phyloP scores from a whole-genome alignment of 2,113 vertebrate genomes.

The Tachysurus vachellii region DNA sequence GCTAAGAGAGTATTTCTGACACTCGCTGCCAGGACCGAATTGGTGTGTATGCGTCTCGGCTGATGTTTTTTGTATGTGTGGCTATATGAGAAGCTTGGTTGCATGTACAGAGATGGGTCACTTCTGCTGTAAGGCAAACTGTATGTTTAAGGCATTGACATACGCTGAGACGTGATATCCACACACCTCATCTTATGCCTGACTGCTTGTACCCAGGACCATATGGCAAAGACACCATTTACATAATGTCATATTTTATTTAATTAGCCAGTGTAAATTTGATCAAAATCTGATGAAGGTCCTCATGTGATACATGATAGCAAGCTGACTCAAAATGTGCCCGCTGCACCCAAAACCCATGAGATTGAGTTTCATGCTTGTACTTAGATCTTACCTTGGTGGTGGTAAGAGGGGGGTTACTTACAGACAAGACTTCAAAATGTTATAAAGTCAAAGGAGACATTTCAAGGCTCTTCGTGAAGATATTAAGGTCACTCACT shows the following conservation, averaged over 20 bases:
- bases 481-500: slow-evolving; percentile 52
- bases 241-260: slow-evolving; percentile 78
- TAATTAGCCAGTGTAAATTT: slow-evolving; percentile 76
- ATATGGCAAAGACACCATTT: slow-evolving; percentile 75
- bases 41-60: background rate
- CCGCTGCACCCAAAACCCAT: slow-evolving; percentile 62
- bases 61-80: slow-evolving; percentile 11
- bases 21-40: slow-evolving; percentile 32
- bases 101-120: background rate
- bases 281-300: slow-evolving; percentile 72
- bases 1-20: slow-evolving; percentile 41
- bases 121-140: slow-evolving; percentile 7
- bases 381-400: slow-evolving; percentile 46
- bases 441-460: slow-evolving; percentile 53
- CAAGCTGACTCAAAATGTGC: slow-evolving; percentile 65
- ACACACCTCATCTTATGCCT: slow-evolving; percentile 57
- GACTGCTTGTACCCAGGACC: slow-evolving; percentile 62
- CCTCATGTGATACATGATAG: slow-evolving; percentile 67
- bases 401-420: background rate
- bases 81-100: background rate
- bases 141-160: slow-evolving; percentile 4
- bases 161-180: slow-evolving; percentile 18
- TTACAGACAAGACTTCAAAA: slow-evolving; percentile 48
- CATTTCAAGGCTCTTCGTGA: slow-evolving; percentile 39
- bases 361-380: slow-evolving; percentile 50